These are phyloP conservation scores for Nerophis ophidion DNA, from an alignment of 2,113 vertebrate genomes.

Conservation along the genomic window DNA sequence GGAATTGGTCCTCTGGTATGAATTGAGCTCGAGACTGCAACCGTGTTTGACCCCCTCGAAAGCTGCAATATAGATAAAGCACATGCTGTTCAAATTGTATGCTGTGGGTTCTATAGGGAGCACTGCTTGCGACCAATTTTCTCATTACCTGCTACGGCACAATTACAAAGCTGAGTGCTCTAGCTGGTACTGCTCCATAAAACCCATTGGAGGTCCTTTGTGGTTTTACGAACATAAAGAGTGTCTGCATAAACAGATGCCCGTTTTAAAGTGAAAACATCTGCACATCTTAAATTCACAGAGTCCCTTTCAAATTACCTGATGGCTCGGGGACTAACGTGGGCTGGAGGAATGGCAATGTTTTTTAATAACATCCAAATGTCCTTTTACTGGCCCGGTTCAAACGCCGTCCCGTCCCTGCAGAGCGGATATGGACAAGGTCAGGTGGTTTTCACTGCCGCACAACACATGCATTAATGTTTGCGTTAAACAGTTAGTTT, in stretches of 20 bases:
- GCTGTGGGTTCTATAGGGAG: slow-evolving; percentile 58
- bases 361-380: slow-evolving; percentile 70
- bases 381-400: slow-evolving; percentile 56
- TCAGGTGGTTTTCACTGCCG: slow-evolving; percentile 53
- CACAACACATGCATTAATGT: slow-evolving; percentile 41
- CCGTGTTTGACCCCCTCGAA: slow-evolving; percentile 32
- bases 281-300: slow-evolving; percentile 72
- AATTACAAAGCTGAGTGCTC: slow-evolving; percentile 72
- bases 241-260: slow-evolving; percentile 75
- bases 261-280: slow-evolving; percentile 72
- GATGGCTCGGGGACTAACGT: slow-evolving; percentile 63
- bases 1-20: slow-evolving; percentile 21
- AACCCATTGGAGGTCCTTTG: slow-evolving; percentile 68
- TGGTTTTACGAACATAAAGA: slow-evolving; percentile 67
- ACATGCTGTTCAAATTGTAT: slow-evolving; percentile 59
- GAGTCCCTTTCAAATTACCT: slow-evolving; percentile 73
- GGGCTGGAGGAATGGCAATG: slow-evolving; percentile 55
- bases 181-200: slow-evolving; percentile 67
- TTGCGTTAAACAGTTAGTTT: slow-evolving; percentile 36
- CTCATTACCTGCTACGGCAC: slow-evolving; percentile 65
- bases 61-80: slow-evolving; percentile 37
- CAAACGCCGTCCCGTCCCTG: slow-evolving; percentile 38
- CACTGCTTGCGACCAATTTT: slow-evolving; percentile 68
- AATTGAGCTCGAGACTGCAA: slow-evolving; percentile 23
- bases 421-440: slow-evolving; percentile 54